Conservation (phyloP, 2,113 vertebrate species). For the Perca flavescens region DNA sequence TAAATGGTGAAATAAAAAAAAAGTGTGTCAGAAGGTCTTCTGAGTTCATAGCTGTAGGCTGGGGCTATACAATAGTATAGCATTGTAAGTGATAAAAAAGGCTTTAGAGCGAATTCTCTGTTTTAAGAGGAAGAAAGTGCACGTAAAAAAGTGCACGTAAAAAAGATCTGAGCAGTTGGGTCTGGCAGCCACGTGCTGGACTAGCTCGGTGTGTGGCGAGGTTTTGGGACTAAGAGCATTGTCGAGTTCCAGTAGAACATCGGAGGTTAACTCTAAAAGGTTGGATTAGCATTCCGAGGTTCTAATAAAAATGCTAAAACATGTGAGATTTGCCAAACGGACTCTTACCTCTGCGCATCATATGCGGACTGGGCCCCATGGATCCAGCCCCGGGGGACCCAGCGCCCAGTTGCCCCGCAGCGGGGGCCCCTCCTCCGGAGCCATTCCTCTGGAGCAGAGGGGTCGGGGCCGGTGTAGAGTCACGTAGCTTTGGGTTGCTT, state of each 20-base stretch:
- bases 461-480: constrained; percentile 82
- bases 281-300: no score
- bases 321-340: neutral
- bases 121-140: neutral
- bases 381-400: constrained; percentile 80
- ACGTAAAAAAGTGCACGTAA: neutral
- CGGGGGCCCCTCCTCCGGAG: constrained; percentile 59
- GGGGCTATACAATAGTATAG: no score
- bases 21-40: no score
- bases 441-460: constrained; percentile 86
- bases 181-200: no score
- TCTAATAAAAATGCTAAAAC: neutral
- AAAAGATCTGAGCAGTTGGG: no score
- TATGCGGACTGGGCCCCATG: constrained; percentile 91
- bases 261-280: no score
- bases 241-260: neutral
- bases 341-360: constrained; percentile 89
- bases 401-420: constrained; percentile 81
- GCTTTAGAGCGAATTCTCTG: neutral
- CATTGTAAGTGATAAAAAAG: no score
- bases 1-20: no score
- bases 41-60: no score
- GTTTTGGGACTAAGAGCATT: neutral
- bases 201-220: neutral
- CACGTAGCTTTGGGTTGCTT: constrained; percentile 88